phyloP scores from a whole-genome alignment of 1,140 invertebrate genomes.

The Drusus annulatus region DNA sequence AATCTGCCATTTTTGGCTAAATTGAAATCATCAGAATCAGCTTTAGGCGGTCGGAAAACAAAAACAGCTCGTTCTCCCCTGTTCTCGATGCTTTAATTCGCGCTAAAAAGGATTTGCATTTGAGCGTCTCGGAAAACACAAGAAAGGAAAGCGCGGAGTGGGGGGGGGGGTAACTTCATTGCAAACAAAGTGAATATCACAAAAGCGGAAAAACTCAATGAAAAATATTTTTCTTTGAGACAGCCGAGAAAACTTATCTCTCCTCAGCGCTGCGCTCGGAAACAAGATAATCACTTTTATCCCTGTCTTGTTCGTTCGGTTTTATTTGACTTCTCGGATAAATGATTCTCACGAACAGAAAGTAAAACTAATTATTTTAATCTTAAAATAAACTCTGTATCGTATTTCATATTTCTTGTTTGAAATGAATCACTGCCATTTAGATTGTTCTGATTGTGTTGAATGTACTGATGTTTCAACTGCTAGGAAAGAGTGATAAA shows the following conservation, averaged over 20 bases:
- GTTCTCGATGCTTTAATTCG: conserved; percentile 2
- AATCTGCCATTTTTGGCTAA: neutral
- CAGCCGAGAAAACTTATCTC: neutral
- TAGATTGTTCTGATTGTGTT: too few species aligned
- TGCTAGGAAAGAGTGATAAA: too few species aligned
- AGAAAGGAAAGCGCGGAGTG: neutral
- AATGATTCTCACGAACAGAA: too few species aligned
- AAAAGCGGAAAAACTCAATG: conserved; percentile 14
- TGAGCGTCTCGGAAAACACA: neutral
- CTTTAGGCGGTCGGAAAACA: neutral
- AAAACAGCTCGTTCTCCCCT: too few species aligned
- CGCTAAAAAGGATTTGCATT: conserved; percentile 16
- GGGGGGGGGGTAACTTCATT: conserved; percentile 10
- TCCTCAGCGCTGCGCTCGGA: neutral
- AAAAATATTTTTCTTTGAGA: conserved; percentile 22
- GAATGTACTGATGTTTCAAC: too few species aligned
- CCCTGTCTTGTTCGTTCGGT: too few species aligned
- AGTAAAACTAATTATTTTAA: too few species aligned
- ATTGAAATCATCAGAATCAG: neutral
- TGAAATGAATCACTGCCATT: too few species aligned
- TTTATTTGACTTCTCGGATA: too few species aligned
- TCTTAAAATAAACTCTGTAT: too few species aligned
- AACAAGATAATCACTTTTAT: neutral
- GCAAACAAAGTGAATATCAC: neutral
- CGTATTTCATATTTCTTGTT: too few species aligned